phyloP scores from a whole-genome alignment of 1,140 invertebrate species.

The Drosophila orosa region DNA sequence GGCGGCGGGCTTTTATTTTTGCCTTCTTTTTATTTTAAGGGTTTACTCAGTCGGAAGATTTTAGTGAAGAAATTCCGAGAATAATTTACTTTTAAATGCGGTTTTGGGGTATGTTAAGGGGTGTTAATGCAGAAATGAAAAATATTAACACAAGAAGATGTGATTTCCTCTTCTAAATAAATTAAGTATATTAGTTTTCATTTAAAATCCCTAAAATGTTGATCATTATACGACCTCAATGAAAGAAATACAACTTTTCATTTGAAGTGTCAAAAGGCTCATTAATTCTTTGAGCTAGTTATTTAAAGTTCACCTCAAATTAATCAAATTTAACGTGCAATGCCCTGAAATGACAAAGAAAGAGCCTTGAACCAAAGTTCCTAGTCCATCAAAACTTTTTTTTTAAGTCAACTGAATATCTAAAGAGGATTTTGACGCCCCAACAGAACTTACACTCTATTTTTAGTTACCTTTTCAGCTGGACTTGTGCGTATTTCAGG shows the following conservation, averaged over 20 bases:
- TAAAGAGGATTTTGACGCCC: neutral
- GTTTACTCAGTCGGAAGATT: neutral
- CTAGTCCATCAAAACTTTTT: too few species aligned
- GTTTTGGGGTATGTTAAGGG: neutral
- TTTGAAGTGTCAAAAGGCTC: neutral
- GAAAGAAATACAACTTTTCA: too few species aligned
- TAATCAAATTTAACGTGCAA: neutral
- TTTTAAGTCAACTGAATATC: neutral
- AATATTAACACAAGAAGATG: too few species aligned
- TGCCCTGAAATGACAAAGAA: neutral
- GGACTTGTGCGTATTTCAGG: neutral
- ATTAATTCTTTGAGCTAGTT: neutral
- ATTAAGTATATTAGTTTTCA: neutral
- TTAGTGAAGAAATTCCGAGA: constrained; percentile 25
- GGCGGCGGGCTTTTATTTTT: neutral
- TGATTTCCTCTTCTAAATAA: neutral
- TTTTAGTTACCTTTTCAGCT: constrained; percentile 1
- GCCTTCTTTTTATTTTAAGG: neutral
- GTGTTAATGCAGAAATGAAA: neutral
- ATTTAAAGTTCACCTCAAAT: neutral
- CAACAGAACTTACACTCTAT: constrained; percentile 1
- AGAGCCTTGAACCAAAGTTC: neutral
- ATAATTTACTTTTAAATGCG: constrained; percentile 21
- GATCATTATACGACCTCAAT: too few species aligned
- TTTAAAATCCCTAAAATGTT: neutral